phyloP scores from a whole-genome alignment of 2,888 invertebrate species.

The Coenonympha glycerion region DNA sequence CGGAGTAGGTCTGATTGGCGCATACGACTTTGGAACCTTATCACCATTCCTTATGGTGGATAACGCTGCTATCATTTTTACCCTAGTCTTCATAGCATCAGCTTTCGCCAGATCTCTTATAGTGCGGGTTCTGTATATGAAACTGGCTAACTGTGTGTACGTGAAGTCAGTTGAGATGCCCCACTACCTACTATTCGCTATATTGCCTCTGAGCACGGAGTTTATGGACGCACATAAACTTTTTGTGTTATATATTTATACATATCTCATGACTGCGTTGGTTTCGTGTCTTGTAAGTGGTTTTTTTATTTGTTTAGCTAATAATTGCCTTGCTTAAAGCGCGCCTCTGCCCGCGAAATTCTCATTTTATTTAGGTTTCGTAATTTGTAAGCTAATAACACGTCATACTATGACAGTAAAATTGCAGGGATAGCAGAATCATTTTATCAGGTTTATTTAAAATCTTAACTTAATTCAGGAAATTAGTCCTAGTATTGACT shows the following conservation, averaged over 20 bases:
- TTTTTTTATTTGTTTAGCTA: too few relatives aligned
- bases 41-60: conserved; percentile 54
- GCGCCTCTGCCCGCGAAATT: too few relatives aligned
- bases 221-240: conserved; percentile 47
- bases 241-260: conserved; percentile 45
- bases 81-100: conserved; percentile 39
- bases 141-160: conserved; percentile 40
- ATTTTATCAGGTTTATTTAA: too few relatives aligned
- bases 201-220: conserved; percentile 50
- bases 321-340: too few relatives aligned
- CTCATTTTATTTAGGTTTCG: too few relatives aligned
- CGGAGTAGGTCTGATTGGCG: conserved; percentile 52
- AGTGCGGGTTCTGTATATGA: conserved; percentile 39
- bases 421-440: too few relatives aligned
- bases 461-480: too few relatives aligned
- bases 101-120: conserved; percentile 48
- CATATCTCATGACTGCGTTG: conserved; percentile 39
- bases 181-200: conserved; percentile 47
- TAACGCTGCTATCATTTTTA: conserved; percentile 50
- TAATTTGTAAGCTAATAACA: too few relatives aligned
- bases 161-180: conserved; percentile 31
- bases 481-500: too few relatives aligned
- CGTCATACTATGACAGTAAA: too few relatives aligned
- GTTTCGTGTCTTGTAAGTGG: conserved; percentile 43
- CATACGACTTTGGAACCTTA: conserved; percentile 50